Base-by-base conservation (phyloP, 2,888 invertebrate genomes). In the Scrobipalpa atriplicella region DNA sequence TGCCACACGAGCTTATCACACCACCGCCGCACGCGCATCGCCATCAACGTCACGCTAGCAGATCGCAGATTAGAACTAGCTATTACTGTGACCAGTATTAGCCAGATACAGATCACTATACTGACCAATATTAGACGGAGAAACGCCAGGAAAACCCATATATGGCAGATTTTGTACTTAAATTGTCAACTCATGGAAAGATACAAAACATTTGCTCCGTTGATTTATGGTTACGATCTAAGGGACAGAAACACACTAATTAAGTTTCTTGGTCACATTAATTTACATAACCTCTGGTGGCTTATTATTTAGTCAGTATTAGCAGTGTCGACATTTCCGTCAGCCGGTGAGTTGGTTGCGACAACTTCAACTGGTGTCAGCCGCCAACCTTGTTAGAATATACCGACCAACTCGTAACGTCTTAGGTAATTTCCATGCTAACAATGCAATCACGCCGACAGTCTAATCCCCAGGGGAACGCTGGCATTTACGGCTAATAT, bases 1-100 rank as follows among this genome's bases (percentile, higher is more conserved):
- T 89, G 90, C 82, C 90, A 88, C 78, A 81, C 79, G 83, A 84
- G 84, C 85, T 87, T 85, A 88, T 90, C 86, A 86, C 76, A 78
- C 74, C 72, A 64, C 64, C 70, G 61, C 60, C 71, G 71, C 18
- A 61, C 41, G 54, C 67, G 60, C 29, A 66, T 65, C 58, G 58
- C 64, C 36, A 38, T 54, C 19, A 11, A 21, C 29, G 21, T 56
- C 54, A 76, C 72, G 75, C 76, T 75, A 71, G 71, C 75, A 76
- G 68, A 72, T 72, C 70, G 62, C 58, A 71, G 67, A 68, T 70
- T 69, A 67, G 56, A 66, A 47, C 43, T 9, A 10, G 52, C 52
- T 21, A 56, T 21, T 56, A 47, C 47, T n/a, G 10, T 16, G 16
- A 47, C 16, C 47, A 47, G n/a, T 47, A 47, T 47, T 16, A 47